Conservation (phyloP, 2,797 vertebrate species). For the Lycodopsis pacificus region DNA sequence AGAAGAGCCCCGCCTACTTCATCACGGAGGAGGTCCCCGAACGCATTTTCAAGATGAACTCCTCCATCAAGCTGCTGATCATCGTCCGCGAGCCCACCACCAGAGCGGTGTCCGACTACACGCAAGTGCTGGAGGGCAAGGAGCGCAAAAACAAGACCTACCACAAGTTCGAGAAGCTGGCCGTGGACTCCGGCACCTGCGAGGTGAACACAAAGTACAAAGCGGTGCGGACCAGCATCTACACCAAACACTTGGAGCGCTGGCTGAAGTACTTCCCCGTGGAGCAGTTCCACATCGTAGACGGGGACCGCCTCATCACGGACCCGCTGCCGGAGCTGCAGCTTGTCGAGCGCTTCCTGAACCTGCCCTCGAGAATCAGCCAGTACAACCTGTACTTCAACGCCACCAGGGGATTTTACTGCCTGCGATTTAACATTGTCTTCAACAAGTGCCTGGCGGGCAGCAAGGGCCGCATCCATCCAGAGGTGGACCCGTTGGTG, state of each 20-base stretch:
- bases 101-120: slow-evolving; percentile 96
- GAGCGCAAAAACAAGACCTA: slow-evolving; percentile 98
- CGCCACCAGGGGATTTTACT: slow-evolving; percentile 96
- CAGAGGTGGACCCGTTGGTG: slow-evolving; percentile 91
- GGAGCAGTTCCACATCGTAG: slow-evolving; percentile 95
- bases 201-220: slow-evolving; percentile 98
- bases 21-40: slow-evolving; percentile 97
- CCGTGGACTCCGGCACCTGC: slow-evolving; percentile 90
- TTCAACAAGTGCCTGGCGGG: slow-evolving; percentile 99
- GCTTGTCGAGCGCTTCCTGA: slow-evolving; percentile 93
- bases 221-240: slow-evolving; percentile 96
- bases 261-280: slow-evolving; percentile 97
- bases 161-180: slow-evolving; percentile 95
- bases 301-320: slow-evolving; percentile 93
- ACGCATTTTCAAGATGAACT: slow-evolving; percentile 98
- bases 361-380: slow-evolving; percentile 93
- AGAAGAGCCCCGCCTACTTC: slow-evolving; percentile 97
- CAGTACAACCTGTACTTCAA: slow-evolving; percentile 98
- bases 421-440: slow-evolving; percentile 95
- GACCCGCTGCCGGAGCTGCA: slow-evolving; percentile 95
- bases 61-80: slow-evolving; percentile 95
- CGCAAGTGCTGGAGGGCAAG: slow-evolving; percentile 96
- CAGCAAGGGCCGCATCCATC: slow-evolving; percentile 97
- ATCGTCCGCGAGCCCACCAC: slow-evolving; percentile 97
- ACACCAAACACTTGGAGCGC: slow-evolving; percentile 95